Percentiles rank a stretch among this genome's conserved stretches.
phyloP scores from a whole-genome alignment of 2,113 vertebrate genomes.

The Tachysurus vachellii region DNA sequence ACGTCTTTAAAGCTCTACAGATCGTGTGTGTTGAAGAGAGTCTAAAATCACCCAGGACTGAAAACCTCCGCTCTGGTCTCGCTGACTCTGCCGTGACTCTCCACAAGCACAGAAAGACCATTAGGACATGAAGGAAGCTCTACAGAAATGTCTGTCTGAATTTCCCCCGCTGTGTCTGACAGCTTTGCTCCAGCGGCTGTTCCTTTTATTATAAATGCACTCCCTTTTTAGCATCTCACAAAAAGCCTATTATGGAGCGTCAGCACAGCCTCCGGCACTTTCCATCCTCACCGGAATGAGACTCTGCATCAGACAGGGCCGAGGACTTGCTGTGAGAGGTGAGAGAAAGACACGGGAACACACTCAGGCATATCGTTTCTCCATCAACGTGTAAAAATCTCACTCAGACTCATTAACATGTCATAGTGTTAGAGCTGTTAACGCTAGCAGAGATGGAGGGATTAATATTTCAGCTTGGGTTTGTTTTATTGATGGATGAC shows the following conservation, averaged over 20 bases:
- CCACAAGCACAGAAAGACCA: constrained; percentile 10
- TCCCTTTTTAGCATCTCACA: constrained; percentile 12
- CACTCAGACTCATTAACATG: constrained; percentile 46
- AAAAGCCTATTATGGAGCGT: constrained; percentile 6
- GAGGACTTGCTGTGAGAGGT: neutral
- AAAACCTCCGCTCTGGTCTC: neutral
- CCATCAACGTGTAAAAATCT: constrained; percentile 37
- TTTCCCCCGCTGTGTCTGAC: neutral
- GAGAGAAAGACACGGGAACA: constrained; percentile 38
- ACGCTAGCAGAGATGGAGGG: neutral
- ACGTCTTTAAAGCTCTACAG: neutral
- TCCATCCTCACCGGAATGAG: constrained; percentile 30
- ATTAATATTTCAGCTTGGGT: constrained; percentile 48
- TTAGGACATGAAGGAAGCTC: neutral
- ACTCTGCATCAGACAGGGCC: constrained; percentile 9
- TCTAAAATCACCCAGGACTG: neutral
- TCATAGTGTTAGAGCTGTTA: constrained; percentile 29
- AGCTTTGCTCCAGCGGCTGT: neutral
- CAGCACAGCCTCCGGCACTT: constrained; percentile 2
- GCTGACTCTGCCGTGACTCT: neutral
- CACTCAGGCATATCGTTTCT: constrained; percentile 9
- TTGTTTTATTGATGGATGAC: constrained; percentile 43
- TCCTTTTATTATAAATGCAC: constrained; percentile 15
- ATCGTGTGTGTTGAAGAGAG: too few species aligned
- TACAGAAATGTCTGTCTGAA: neutral